Evolutionary conservation across 1,140 invertebrate species (phyloP).

Genomic region (Drosophila malerkotliana): DNA sequence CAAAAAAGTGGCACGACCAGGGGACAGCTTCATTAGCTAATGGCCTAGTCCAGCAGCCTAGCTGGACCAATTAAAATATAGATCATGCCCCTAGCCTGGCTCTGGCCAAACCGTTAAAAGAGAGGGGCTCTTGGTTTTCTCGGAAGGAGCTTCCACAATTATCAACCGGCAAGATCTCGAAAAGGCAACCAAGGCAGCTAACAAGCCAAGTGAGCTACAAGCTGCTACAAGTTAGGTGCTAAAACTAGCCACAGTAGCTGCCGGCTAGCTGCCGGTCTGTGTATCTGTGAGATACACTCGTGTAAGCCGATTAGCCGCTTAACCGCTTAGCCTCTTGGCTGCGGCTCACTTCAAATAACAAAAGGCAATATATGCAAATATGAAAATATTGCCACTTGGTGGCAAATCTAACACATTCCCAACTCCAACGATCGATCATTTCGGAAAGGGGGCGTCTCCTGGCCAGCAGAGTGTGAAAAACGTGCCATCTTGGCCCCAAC

Average conservation of each 20-base stretch:
- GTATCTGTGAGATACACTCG: conserved; percentile 71
- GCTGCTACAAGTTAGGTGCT: conserved; percentile 65
- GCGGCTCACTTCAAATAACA: conserved; percentile 64
- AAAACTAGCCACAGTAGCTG: conserved; percentile 68
- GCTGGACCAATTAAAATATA: conserved; percentile 76
- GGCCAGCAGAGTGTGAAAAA: conserved; percentile 40
- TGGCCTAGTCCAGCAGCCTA: conserved; percentile 26
- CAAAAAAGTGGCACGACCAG: conserved; percentile 32
- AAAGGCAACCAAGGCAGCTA: conserved; percentile 45
- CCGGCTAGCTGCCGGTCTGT: conserved; percentile 31
- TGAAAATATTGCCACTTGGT: conserved; percentile 69
- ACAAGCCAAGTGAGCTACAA: conserved; percentile 50
- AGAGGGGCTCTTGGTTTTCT: conserved; percentile 55
- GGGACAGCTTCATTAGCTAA: conserved; percentile 79
- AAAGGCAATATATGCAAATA: conserved; percentile 67
- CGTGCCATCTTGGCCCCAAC: conserved; percentile 4
- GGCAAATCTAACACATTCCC: conserved; percentile 68
- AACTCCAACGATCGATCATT: conserved; percentile 61
- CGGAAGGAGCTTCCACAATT: conserved; percentile 60
- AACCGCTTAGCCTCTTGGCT: conserved; percentile 31
- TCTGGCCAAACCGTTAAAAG: conserved; percentile 58
- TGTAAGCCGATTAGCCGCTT: conserved; percentile 42
- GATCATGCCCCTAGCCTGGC: conserved; percentile 50
- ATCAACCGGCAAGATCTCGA: conserved; percentile 57
- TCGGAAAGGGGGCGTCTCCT: conserved; percentile 39